Percentiles rank a stretch among this genome's conserved stretches.
Conservation (phyloP, 1,140 invertebrate species). For the Euwallacea fornicatus region DNA sequence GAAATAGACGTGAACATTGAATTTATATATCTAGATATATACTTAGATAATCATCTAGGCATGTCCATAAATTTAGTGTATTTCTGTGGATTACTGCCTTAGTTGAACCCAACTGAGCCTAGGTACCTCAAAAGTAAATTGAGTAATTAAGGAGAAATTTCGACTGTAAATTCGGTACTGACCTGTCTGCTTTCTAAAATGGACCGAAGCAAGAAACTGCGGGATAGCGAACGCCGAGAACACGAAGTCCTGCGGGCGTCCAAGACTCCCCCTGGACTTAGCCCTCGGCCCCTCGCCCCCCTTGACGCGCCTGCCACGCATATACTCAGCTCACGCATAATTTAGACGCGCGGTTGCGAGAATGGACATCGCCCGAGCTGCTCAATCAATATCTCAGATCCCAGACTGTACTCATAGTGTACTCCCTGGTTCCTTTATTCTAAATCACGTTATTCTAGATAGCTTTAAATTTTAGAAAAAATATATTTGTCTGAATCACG, state of each 20-base stretch:
- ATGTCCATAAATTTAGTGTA: no score
- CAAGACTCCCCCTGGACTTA: constrained; percentile 24
- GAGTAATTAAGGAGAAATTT: no score
- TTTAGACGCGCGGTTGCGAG: constrained; percentile 52
- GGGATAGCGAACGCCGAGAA: constrained; percentile 32
- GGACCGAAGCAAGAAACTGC: constrained; percentile 38
- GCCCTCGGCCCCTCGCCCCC: constrained; percentile 33
- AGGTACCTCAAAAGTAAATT: no score
- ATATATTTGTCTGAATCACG: no score
- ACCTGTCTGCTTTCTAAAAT: constrained; percentile 25
- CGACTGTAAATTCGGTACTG: not conserved
- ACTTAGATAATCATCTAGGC: no score
- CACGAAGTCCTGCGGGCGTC: constrained; percentile 38
- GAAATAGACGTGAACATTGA: no score
- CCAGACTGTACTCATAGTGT: not conserved
- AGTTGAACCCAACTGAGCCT: no score
- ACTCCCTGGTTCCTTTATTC: no score
- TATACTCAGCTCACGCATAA: constrained; percentile 54
- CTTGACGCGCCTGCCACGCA: constrained; percentile 52
- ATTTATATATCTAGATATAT: no score
- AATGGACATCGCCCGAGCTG: constrained; percentile 53
- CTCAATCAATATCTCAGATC: constrained; percentile 51
- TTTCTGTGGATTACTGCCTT: no score
- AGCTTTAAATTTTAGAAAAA: no score
- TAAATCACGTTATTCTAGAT: no score